phyloP scores from a whole-genome alignment of 1,140 invertebrate genomes.

The Lordiphosa mommai region DNA sequence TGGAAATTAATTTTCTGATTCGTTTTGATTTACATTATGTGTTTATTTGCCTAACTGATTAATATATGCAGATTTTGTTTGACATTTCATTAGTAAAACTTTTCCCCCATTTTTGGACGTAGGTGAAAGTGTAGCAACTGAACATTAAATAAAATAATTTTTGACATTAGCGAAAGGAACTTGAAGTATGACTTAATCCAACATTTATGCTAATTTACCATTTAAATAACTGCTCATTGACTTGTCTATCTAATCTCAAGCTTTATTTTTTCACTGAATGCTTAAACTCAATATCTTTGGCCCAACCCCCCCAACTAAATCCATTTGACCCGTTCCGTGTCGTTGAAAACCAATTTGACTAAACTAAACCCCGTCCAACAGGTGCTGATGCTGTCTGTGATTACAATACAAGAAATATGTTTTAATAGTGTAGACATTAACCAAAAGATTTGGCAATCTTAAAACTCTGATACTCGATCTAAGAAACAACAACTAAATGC shows the following conservation, averaged over 20 bases:
- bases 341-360: slow-evolving; percentile 28
- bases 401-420: slow-evolving; percentile 55
- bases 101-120: slow-evolving; percentile 2
- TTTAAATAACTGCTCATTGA: too few species aligned
- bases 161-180: too few species aligned
- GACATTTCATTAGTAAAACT: slow-evolving; percentile 15
- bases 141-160: too few species aligned
- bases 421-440: slow-evolving; percentile 41
- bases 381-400: slow-evolving; percentile 28
- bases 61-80: slow-evolving; percentile 34
- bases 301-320: too few species aligned
- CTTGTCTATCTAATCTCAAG: too few species aligned
- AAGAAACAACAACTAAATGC: background rate
- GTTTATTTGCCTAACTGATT: slow-evolving; percentile 59
- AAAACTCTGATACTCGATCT: slow-evolving; percentile 35
- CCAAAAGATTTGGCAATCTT: slow-evolving; percentile 55
- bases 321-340: slow-evolving; percentile 9
- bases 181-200: too few species aligned
- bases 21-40: slow-evolving; percentile 21
- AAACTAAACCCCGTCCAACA: slow-evolving; percentile 29
- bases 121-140: background rate
- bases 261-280: too few species aligned
- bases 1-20: slow-evolving; percentile 42
- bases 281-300: too few species aligned
- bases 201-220: too few species aligned